These are phyloP conservation scores for Recurvirostra avosetta DNA, from an alignment of 2,113 vertebrate genomes.

Conservation along the genomic window DNA sequence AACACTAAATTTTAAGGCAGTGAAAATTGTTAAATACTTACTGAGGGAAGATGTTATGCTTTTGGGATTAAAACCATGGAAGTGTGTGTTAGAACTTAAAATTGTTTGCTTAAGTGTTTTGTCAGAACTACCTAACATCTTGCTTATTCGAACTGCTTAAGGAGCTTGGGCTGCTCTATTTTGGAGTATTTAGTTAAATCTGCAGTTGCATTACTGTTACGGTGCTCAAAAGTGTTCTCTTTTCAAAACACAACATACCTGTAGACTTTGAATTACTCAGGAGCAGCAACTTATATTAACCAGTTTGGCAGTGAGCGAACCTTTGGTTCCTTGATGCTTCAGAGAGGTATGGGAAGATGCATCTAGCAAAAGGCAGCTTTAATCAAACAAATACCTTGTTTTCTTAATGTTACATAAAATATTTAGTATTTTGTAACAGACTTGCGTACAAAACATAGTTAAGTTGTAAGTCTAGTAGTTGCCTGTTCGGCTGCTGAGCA, in stretches of 20 bases:
- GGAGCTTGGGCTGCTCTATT: not conserved
- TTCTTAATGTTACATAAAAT: not conserved
- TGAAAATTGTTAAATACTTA: not conserved
- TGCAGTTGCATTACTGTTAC: not conserved
- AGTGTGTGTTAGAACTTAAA: not conserved
- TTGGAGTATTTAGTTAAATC: not conserved
- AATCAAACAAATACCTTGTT: not conserved
- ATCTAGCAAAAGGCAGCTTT: not conserved
- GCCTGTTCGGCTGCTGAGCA: not conserved
- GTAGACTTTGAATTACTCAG: not conserved
- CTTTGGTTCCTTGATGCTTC: not conserved
- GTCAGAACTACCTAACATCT: not conserved
- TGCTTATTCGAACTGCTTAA: not conserved
- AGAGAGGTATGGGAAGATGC: not conserved
- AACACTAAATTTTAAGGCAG: not conserved
- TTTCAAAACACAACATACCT: not conserved
- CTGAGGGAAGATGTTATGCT: not conserved
- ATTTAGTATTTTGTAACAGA: not conserved
- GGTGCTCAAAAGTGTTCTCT: not conserved
- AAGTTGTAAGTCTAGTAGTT: not conserved
- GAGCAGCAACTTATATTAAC: not conserved
- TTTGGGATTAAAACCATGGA: not conserved
- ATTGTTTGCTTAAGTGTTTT: not conserved
- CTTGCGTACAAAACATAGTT: not conserved
- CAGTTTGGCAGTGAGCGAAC: not conserved